Percentiles rank a stretch among this genome's conserved stretches.
Evolutionary conservation across 2,797 vertebrate genomes (phyloP).

Genomic region (Numenius phaeopus): DNA sequence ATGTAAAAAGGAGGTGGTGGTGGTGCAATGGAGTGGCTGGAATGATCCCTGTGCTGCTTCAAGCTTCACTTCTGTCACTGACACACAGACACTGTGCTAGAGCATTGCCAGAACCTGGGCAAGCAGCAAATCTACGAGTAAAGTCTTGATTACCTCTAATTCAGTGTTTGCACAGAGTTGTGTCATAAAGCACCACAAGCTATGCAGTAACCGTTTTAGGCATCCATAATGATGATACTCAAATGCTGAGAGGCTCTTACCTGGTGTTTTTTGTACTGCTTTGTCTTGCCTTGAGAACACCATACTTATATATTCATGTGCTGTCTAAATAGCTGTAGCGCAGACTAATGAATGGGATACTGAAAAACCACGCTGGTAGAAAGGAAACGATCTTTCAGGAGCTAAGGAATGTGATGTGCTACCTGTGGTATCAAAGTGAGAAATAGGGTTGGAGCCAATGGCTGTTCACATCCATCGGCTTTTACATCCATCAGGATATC

Average conservation of each 20-base stretch:
- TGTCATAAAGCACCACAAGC: fast-evolving
- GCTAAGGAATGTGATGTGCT: not conserved
- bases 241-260: not conserved
- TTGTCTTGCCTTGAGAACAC: not conserved
- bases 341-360: not conserved
- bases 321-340: not conserved
- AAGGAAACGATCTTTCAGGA: not conserved
- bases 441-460: not conserved
- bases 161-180: not conserved
- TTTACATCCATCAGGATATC: not conserved
- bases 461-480: fast-evolving
- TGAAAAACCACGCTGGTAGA: fast-evolving
- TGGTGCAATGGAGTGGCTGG: not conserved
- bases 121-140: not conserved
- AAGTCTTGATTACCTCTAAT: not conserved
- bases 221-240: fast-evolving
- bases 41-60: not conserved
- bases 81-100: not conserved
- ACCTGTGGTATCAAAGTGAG: not conserved
- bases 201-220: not conserved
- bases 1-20: not conserved
- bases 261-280: not conserved
- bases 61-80: not conserved
- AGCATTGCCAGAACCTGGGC: not conserved
- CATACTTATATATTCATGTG: not conserved